These are phyloP conservation scores for Tragelaphus buxtoni DNA, from an alignment of 2,113 vertebrate species.

Conservation along the genomic window DNA sequence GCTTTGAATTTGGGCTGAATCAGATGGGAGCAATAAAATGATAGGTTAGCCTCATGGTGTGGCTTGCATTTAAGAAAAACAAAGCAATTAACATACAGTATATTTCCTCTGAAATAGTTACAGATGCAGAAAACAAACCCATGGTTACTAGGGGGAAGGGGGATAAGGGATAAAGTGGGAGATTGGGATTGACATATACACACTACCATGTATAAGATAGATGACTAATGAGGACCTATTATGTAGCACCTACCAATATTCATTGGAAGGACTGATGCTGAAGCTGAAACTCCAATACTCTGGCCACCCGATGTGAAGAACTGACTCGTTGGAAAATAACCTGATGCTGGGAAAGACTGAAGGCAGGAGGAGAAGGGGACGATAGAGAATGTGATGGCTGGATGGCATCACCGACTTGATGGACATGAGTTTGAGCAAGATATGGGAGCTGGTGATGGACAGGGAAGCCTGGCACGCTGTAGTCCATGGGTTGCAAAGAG, in stretches of 20 bases:
- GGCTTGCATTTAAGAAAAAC: neutral
- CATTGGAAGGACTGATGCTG: neutral
- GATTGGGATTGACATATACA: neutral
- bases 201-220: neutral
- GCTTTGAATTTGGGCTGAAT: neutral
- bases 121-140: neutral
- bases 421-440: neutral
- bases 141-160: neutral
- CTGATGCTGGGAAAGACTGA: neutral
- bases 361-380: neutral
- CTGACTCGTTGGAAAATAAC: neutral
- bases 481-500: neutral
- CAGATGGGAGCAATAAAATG: neutral
- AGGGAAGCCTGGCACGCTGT: neutral
- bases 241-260: neutral
- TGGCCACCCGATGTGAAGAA: neutral
- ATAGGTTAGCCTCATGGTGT: neutral
- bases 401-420: neutral
- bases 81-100: rapidly evolving
- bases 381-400: neutral
- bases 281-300: neutral
- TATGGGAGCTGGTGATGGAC: neutral
- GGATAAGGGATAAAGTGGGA: neutral
- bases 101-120: neutral
- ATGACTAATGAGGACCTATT: neutral